Base-by-base conservation (phyloP, 2,797 vertebrate species). In the Myiothlypis coronata region DNA sequence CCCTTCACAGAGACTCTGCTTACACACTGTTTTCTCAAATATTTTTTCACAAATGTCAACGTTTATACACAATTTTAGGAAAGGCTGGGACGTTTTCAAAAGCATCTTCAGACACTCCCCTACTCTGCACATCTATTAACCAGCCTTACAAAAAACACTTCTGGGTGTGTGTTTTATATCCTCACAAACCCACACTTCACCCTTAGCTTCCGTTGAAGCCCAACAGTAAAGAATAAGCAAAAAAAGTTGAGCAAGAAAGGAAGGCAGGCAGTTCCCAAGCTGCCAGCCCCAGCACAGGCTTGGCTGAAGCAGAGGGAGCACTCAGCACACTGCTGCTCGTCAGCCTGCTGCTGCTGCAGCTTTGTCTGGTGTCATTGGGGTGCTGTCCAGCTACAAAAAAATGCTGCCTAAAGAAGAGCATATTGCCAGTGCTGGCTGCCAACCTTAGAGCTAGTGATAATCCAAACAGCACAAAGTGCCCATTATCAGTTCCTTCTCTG, bases 401-500 rank as follows among this genome's bases (percentile, higher is more conserved):
- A 68, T 1, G 56, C 90, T 90, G 92, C 85, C 95, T 96, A 96
- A 94, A 95, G 94, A 96, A 87, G 82, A 95, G 86, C 88, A 93
- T 96, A 90, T 94, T 97, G 96, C 94, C 94, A 96, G 5, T 75
- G 76, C 82, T 94, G 90, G 90, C 92, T 96, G 96, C 94, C 96
- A 97, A 95, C 92, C 94, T 96, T 89, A 93, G 93, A 95, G 95
- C 82, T 74, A 95, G 88, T 94, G 91, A 94, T 96, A 96, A 96
- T 96, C 92, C 94, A 97, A 96, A 97, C 91, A 96, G 92, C 93
- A 97, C 96, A 97, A 96, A 97, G 93, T 97, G 92, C 94, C 96
- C 93, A 96, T 97, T 97, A 97, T 97, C 96, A 97, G 96, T 92
- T 95, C 95, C 94, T 94, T 94, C 92, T 90, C 93, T 93, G 93